phyloP scores from a whole-genome alignment of 1,140 invertebrate species.

The Ladona fulva region DNA sequence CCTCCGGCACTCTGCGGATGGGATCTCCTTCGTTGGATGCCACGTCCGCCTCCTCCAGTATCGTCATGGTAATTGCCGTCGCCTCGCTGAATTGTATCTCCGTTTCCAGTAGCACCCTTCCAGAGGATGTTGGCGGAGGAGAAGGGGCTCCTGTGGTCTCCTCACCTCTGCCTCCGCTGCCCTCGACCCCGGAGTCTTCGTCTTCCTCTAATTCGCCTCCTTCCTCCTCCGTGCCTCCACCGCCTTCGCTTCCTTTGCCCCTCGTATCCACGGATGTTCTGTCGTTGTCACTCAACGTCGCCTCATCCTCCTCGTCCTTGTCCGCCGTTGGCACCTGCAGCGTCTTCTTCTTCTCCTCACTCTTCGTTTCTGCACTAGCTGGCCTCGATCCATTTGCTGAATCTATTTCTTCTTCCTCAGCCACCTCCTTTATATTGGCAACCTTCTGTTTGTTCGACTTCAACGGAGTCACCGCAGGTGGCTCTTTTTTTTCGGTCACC shows the following conservation, averaged over 20 bases:
- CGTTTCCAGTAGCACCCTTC: slow-evolving; percentile 62
- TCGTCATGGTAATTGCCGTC: slow-evolving; percentile 68
- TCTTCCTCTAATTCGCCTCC: slow-evolving; percentile 14
- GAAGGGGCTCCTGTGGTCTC: not conserved
- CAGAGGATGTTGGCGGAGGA: slow-evolving; percentile 12
- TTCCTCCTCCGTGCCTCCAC: not conserved
- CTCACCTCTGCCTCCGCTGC: slow-evolving; percentile 21
- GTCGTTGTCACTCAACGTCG: slow-evolving; percentile 7
- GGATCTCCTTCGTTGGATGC: slow-evolving; percentile 29
- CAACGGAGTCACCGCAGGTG: not conserved
- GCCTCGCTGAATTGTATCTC: slow-evolving; percentile 69
- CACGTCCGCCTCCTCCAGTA: slow-evolving; percentile 55
- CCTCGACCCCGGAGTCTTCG: slow-evolving; percentile 23
- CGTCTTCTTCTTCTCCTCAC: slow-evolving; percentile 17
- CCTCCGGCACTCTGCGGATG: slow-evolving; percentile 35
- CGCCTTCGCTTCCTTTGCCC: too few relatives aligned
- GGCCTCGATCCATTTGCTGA: not conserved
- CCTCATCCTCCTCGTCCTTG: slow-evolving; percentile 20
- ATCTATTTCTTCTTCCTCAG: slow-evolving; percentile 11
- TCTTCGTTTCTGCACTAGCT: slow-evolving; percentile 14
- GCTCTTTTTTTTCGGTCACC: slow-evolving; percentile 18
- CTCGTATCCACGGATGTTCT: not conserved
- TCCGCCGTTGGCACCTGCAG: slow-evolving; percentile 15
- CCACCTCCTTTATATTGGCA: not conserved
- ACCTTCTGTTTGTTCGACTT: not conserved